Evolutionary conservation across 2,888 invertebrate species (phyloP).

Genomic region (Agriopis aurantiaria): DNA sequence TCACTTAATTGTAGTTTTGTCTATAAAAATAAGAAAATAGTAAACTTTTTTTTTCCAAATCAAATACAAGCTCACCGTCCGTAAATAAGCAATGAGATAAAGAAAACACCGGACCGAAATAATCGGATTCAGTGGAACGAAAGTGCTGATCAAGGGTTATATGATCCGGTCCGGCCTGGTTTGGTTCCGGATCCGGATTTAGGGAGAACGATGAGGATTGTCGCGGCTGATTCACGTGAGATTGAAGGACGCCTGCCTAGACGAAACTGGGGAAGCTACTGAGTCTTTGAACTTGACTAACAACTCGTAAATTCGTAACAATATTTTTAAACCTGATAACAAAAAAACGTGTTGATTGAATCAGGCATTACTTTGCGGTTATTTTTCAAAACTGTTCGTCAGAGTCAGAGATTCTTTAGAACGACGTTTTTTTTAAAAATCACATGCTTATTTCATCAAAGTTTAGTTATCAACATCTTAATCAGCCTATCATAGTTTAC

Average conservation of each 20-base stretch:
- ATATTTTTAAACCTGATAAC: no score
- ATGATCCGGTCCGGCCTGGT: constrained; percentile 50
- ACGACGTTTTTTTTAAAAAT: no score
- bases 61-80: constrained; percentile 42
- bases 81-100: constrained; percentile 54
- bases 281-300: constrained; percentile 34
- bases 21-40: neutral
- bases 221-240: constrained; percentile 59
- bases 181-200: constrained; percentile 51
- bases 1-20: no score
- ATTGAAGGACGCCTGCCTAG: constrained; percentile 58
- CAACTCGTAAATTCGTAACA: no score
- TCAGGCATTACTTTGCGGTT: no score
- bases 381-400: no score
- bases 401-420: no score
- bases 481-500: no score
- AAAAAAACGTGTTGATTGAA: no score
- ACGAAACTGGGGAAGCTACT: constrained; percentile 29
- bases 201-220: constrained; percentile 53
- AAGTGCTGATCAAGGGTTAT: constrained; percentile 71
- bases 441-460: no score
- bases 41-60: constrained; percentile 14
- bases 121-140: constrained; percentile 50
- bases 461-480: no score
- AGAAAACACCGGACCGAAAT: constrained; percentile 45